Conservation (phyloP, 2,888 invertebrate species). For the Punctoribates punctum region DNA sequence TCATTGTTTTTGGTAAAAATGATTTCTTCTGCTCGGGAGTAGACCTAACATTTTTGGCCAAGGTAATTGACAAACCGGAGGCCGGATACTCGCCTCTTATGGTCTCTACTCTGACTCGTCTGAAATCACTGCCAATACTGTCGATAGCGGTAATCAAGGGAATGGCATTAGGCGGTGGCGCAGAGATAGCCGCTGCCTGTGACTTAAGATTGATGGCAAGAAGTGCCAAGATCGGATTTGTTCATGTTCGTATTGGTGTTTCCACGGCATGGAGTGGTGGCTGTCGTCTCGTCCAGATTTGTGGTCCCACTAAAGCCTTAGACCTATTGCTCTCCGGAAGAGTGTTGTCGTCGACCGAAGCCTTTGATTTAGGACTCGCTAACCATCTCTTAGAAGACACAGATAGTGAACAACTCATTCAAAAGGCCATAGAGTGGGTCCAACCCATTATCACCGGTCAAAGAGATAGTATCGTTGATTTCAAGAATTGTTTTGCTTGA, state of each 20-base stretch:
- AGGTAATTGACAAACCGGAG: slow-evolving; percentile 50
- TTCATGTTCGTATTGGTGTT: slow-evolving; percentile 57
- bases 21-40: slow-evolving; percentile 60
- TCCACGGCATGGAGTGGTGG: slow-evolving; percentile 58
- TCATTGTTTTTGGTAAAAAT: slow-evolving; percentile 56
- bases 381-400: slow-evolving; percentile 50
- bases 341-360: slow-evolving; percentile 52
- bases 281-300: slow-evolving; percentile 53
- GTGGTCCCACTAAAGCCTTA: slow-evolving; percentile 56
- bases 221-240: slow-evolving; percentile 55
- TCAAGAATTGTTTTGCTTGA: no score
- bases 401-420: background rate
- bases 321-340: slow-evolving; percentile 53
- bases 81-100: slow-evolving; percentile 57
- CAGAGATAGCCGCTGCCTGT: slow-evolving; percentile 57
- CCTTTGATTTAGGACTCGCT: slow-evolving; percentile 54
- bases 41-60: slow-evolving; percentile 55
- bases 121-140: slow-evolving; percentile 56
- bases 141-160: slow-evolving; percentile 58
- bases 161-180: slow-evolving; percentile 59
- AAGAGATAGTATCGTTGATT: no score
- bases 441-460: background rate
- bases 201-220: slow-evolving; percentile 57
- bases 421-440: background rate
- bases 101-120: slow-evolving; percentile 54